Evolutionary conservation across 2,113 vertebrate species (phyloP).

Genomic region (Coregonus clupeaformis): DNA sequence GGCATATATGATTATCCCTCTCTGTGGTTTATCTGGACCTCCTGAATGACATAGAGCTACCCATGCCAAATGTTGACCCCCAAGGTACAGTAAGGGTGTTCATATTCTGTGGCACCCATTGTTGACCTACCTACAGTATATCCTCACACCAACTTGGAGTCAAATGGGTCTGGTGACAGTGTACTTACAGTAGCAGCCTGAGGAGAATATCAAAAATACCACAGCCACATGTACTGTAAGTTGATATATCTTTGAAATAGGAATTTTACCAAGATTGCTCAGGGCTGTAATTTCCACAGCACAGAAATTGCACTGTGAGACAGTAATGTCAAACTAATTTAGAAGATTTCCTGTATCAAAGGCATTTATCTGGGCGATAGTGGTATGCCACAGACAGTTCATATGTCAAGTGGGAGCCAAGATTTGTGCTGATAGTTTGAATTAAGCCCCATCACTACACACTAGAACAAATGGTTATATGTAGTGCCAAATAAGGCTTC

Average conservation of each 20-base stretch:
- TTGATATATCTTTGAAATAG: neutral
- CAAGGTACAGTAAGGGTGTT: slow-evolving; percentile 73
- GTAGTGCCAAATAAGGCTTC: no score
- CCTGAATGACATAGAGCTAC: slow-evolving; percentile 76
- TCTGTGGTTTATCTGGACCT: slow-evolving; percentile 76
- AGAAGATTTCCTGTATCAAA: slow-evolving; percentile 24
- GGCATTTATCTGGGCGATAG: slow-evolving; percentile 43
- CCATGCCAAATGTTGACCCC: slow-evolving; percentile 73
- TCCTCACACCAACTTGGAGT: neutral
- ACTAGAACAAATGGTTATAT: no score
- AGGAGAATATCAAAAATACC: neutral
- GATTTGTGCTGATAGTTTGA: slow-evolving; percentile 17
- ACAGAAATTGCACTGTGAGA: slow-evolving; percentile 4
- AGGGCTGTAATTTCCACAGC: neutral
- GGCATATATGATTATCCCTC: neutral
- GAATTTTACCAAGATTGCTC: slow-evolving; percentile 5
- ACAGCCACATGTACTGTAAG: neutral
- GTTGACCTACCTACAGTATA: neutral
- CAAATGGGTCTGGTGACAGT: neutral
- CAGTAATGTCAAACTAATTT: slow-evolving; percentile 32
- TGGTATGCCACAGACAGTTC: slow-evolving; percentile 21
- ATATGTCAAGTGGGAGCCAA: slow-evolving; percentile 13
- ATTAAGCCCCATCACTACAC: slow-evolving; percentile 31
- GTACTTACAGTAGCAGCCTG: neutral
- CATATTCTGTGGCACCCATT: neutral